Base-by-base conservation (phyloP, 2,888 invertebrate species). In the Cremastobaeus sp. region DNA sequence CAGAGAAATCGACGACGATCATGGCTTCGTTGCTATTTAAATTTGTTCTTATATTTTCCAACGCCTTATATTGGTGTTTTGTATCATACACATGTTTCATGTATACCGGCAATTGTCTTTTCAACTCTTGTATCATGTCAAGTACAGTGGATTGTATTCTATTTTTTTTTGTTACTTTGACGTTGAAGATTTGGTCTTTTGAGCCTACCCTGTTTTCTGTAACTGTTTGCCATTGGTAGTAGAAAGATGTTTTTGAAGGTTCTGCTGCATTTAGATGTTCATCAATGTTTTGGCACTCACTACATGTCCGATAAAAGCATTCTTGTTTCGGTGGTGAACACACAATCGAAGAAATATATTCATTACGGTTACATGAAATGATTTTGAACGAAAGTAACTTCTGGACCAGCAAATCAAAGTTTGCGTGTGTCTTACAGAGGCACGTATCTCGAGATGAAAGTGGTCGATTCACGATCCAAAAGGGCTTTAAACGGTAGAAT, bases 401-500 rank as follows among this genome's bases (percentile, higher is more conserved):
- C 35, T 68, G 52, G 2, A 30, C 1, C 17, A 68, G 28, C 6
- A 60, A 41, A 32, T 69, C 45, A 57, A 74, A 66, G 43, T 68
- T 74, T 6, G 59, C 41, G 30, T 69, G 69, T 18, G 20, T 20
- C 12, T 43, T 45, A 15, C 28, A 39, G 17, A 39, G 17, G 20
- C 52, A 64, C 4, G 66, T 74, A 45, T 74, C 74, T 0, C 74
- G 43, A 3, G 52, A 43, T 8, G 69, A 55, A 17, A 74, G 6
- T 20, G 45, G 48, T 32, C 65, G 64, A 30, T 52, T 20, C 6
- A 62, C 34, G 41, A 70, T 66, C 70, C 66, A 75, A 21, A 74
- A 74, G 3, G 66, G 66, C 17, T 57, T 60, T 0, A 71, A 30
- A 0, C 54, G 50, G 41, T 71, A 75, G 28, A 75, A 71, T n/a